These are phyloP conservation scores for Lophius piscatorius DNA, from an alignment of 2,113 vertebrate genomes.

Conservation along the genomic window DNA sequence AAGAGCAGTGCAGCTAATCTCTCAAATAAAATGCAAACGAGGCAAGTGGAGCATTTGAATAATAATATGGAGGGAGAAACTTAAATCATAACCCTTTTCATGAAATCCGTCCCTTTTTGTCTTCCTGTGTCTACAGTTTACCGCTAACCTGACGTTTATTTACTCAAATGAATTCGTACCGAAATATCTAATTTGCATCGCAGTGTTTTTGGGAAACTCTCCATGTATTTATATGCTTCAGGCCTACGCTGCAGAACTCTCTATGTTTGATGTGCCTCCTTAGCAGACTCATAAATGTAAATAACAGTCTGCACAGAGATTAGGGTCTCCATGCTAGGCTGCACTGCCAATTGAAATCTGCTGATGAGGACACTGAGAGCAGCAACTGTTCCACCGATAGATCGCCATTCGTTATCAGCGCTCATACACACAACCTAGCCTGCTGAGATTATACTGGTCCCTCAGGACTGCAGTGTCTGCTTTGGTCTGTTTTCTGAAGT, in stretches of 20 bases:
- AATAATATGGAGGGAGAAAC: conserved; percentile 55
- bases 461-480: conserved; percentile 47
- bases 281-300: conserved; percentile 63
- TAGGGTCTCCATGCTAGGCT: conserved; percentile 84
- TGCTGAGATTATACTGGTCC: conserved; percentile 85
- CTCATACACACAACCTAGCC: conserved; percentile 77
- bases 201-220: neutral
- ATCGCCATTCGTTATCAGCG: conserved; percentile 90
- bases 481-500: neutral
- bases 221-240: no score
- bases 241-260: no score
- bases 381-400: conserved; percentile 89
- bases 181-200: neutral
- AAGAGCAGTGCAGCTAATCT: conserved; percentile 5
- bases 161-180: neutral
- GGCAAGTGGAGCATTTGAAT: conserved; percentile 35
- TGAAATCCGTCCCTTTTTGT: no score
- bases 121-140: neutral
- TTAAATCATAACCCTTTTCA: no score
- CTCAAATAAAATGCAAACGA: conserved; percentile 43
- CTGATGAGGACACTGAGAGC: conserved; percentile 81
- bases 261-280: conserved; percentile 20
- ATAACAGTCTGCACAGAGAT: conserved; percentile 58
- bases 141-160: neutral
- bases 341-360: conserved; percentile 90